Base-by-base conservation (phyloP, 1,140 invertebrate genomes). In the Aporrectodea caliginosa region DNA sequence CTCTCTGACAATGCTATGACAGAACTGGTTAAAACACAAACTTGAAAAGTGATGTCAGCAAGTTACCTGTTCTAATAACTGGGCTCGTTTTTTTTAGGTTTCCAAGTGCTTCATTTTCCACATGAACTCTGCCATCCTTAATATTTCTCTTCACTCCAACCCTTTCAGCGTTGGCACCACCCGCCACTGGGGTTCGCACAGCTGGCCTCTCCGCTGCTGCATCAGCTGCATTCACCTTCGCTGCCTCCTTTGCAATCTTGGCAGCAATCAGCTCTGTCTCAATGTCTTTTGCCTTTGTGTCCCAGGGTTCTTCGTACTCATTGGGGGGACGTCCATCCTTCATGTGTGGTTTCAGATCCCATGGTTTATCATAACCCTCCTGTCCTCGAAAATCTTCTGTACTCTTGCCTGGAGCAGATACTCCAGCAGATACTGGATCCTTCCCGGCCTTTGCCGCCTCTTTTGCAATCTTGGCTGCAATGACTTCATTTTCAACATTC, bases 291-390 rank as follows among this genome's bases (percentile, higher is more conserved):
- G 79, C 69, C 35, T 80, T 80, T 68, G 77, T 35, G 71, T 80
- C 79, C 79, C 79, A 80, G 1, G 79, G 79, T 14, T 76, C 79
- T 29, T 80, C 79, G 32, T 80, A 80, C 29, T 80, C 79, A 2
- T 80, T 75, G 1, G 74, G 32, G 16, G 79, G 75, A 14, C 73
- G 58, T 16, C 74, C 74, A 35, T 79, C 73, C 35, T 79, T 75
- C 69, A 75, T 35, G 43, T 79, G 74, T 32, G 73, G 73, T 33
- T 75, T 75, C 78, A 35, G 73, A n/a, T 58, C 73, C 78, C 72
- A 73, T 22, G 29, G 69, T 27, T 31, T 71, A 33, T 68, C 30
- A 27, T 74, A n/a, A 1, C 35, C 70, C 69, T 69, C 30, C n/a
- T 34, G 70, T 69, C 35, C 30, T 27, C n/a, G 2, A 27, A 72